Evolutionary conservation across 1,140 invertebrate genomes (phyloP), one percentile per base, ranked within the genome.

Genomic region (Trypoxylus dichotomus): DNA sequence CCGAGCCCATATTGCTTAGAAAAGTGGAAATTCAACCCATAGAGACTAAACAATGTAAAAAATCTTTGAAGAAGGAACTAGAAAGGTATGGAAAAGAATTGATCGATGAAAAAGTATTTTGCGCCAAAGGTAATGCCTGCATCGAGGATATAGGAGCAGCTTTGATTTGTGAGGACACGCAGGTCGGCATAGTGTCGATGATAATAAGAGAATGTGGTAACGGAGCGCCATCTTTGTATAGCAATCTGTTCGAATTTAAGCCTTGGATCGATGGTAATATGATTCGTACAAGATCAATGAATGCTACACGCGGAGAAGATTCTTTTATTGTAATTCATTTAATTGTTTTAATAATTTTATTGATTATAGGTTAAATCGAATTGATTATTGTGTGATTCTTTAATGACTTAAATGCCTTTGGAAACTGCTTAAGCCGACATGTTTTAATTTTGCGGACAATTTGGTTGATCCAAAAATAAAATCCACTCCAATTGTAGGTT

Each of bases 71-170:
- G 32, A n/a, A 54, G 6, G 47, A 19, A 54, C 6, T 19, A 5
- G 15, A 6, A 54, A 54, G 47, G 6, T 54, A 54, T 7, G 47
- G 47, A 6, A n/a, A 54, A 54, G 47, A n/a, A n/a, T n/a, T 54
- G 5, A 19, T 54, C 15, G n/a, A 19, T 6, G 47, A 54, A 19
- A 54, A 19, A 6, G 47, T 54, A 19, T 19, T 54, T 54, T 54
- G 47, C 47, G 47, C 47, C 19, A 2, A 3, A 54, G 47, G 47
- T 3, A 19, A 19, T 6, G 72, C 77, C 11, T 81, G 80, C 77
- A 76, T 75, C 13, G 79, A 79, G 3, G 80, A 81, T 54, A 78
- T 79, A 27, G 80, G 80, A n/a, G 80, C 79, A 42, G 77, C 80
- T 24, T 76, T 81, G 60, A 47, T 77, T 5, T 27, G 77, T 13